Conservation (phyloP, 2,113 vertebrate genomes). For the Electrona antarctica region DNA sequence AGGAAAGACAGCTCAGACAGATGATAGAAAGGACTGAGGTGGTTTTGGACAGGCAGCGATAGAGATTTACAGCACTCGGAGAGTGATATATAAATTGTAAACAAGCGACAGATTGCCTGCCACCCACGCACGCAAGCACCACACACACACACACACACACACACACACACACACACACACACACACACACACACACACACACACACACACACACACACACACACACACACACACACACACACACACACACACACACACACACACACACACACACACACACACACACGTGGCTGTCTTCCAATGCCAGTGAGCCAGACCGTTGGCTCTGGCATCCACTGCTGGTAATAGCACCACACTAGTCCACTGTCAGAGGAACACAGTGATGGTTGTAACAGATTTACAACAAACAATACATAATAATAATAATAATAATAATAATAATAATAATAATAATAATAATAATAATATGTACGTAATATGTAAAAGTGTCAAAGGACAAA, state of each 20-base stretch:
- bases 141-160: neutral
- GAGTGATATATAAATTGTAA: constrained; percentile 68
- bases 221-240: constrained; percentile 31
- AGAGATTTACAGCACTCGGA: constrained; percentile 58
- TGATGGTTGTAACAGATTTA: constrained; percentile 17
- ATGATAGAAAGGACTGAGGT: constrained; percentile 34
- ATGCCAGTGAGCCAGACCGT: constrained; percentile 47
- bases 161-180: constrained; percentile 18
- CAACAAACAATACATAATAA: neutral
- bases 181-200: constrained; percentile 27
- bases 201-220: constrained; percentile 1
- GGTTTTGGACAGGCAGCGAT: constrained; percentile 46
- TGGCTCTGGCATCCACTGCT: constrained; percentile 61
- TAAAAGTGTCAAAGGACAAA: constrained; percentile 1
- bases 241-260: constrained; percentile 7
- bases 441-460: too few species aligned
- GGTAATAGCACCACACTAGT: constrained; percentile 45
- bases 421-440: too few species aligned
- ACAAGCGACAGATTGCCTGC: constrained; percentile 71
- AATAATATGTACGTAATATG: too few species aligned
- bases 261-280: neutral
- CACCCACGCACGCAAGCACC: constrained; percentile 26
- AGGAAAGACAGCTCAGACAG: neutral
- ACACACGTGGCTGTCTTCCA: constrained; percentile 46
- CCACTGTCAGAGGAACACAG: constrained; percentile 33